Base-by-base conservation (phyloP, 2,888 invertebrate genomes). In the Leptarthrus brevirostris region DNA sequence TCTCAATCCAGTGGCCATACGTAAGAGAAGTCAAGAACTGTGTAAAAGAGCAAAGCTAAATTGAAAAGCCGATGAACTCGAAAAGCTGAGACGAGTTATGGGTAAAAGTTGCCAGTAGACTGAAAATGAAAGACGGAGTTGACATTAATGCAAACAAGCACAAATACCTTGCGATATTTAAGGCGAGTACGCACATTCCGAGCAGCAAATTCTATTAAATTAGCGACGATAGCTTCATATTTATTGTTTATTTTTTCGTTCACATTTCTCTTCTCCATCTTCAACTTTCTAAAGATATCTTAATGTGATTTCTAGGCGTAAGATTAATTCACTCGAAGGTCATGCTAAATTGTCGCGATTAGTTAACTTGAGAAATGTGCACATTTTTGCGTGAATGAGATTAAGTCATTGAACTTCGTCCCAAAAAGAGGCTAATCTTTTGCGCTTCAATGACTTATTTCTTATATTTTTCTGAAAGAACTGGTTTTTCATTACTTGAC, bases 41-140 rank as follows among this genome's bases (percentile, higher is more conserved):
- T 30, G 30, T 30, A 40, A 40, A 1, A 40, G 12, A 40, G 1
- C 40, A 64, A 64, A 64, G 64, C 44, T 44, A 64, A 44, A 6
- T 40, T 12, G 40, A 22, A 3, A 24, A 44, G 64, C 44, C 64
- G 64, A 16, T 64, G 64, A 64, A 64, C 64, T 47, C 64, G 26
- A 47, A 54, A 64, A 64, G 64, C 64, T 64, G 40, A 47, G 24
- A 64, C 64, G 22, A 26, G 64, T 40, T 40, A 40, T 40, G 40
- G 2, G 40, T 40, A 40, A 40, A 40, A 40, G 40, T 40, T 40
- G 40, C 40, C 2, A 40, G 40, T 40, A 40, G 40, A 12, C 64
- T 64, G 16, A 24, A 64, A 64, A 64, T 26, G 40, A 47, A 64
- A 64, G 44, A 64, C 26, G 14, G 22, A 18, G 44, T 16, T 64